Base-by-base conservation (phyloP, 1,140 invertebrate species). In the Delia radicum region DNA sequence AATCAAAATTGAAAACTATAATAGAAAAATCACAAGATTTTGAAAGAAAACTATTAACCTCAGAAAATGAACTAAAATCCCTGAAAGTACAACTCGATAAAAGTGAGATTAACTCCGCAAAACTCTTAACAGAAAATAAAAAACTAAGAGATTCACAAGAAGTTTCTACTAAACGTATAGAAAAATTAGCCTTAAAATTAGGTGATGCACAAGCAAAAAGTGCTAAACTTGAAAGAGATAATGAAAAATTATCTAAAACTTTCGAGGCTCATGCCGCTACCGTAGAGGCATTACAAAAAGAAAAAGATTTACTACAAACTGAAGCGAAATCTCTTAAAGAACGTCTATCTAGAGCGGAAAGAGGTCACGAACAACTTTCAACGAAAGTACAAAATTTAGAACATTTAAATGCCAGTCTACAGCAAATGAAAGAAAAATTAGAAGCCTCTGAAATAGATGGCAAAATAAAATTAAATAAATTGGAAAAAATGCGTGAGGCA, bases 131-230 rank as follows among this genome's bases (percentile, higher is more conserved):
- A 12, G 77, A 77, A 31, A 77, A 77, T 71, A 29, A 77, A 24
- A 74, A 73, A 1, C 76, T 78, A 24, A n/a, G 78, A 7, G 76
- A 79, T 13, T 3, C 73, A 12, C 63, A 67, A 12, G 73, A 76
- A 24, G 31, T 10, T 1, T 65, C 28, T 0, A 79, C 69, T 7
- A 80, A 80, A 13, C 76, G 80, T 2, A 42, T 80, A 37, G 81
- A 82, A 24, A 78, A 78, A 75, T 63, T 78, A 31, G 69, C 78
- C 29, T 18, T 81, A 0, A 80, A 80, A 62, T 33, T 81, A 15
- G 76, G 76, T 10, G 78, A 78, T 6, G 63, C 76, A 12, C 80
- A 79, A 18, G 76, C 80, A 0, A 12, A 65, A 27, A 21, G 79
- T 21, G 63, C 73, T 2, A 80, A 82, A 55, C 31, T 75, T 2